Evolutionary conservation across 2,888 invertebrate genomes (phyloP), one percentile per base, ranked within the genome.

Genomic region (Melitaea athalia): DNA sequence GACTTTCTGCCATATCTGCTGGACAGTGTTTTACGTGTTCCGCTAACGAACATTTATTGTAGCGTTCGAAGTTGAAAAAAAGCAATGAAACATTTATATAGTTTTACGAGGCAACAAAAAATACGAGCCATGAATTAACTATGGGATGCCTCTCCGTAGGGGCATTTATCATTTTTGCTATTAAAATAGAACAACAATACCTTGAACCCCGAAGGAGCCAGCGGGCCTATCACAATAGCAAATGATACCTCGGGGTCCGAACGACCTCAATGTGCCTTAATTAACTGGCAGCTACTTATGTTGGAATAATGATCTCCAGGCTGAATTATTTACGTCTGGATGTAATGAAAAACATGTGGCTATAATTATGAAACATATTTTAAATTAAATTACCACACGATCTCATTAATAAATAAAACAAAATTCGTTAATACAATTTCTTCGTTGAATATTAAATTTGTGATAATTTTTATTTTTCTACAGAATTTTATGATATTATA

Each of bases 141-240:
- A 81, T 78, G 77, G 78, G 76, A 80, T 81, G 79, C 75, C 68
- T 77, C 78, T 87, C 88, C 74, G 67, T 79, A 82, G 88, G 81
- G 80, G 81, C 91, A 92, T 92, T 92, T 90, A 91, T 92, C 92
- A 92, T 92, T 91, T 92, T 88, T 84, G 90, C 90, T 88, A 91
- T 92, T 91, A 91, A 91, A 82, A 85, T 76, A 77, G 81, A 85
- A 82, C 85, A 88, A 90, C 88, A 91, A 89, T 88, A 84, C 83
- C 77, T 74, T 75, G 81, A 84, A 86, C 85, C 91, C 88, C 88
- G 85, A 87, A 92, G 90, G 88, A 91, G 85, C 83, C 85, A 82
- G 86, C 84, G 85, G 86, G 86, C 85, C 84, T 85, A 85, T 88
- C 86, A 91, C 91, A 92, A 92, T 87, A 90, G 88, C 87, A 88